phyloP scores from a whole-genome alignment of 1,140 invertebrate species.

The Theocolax elegans region DNA sequence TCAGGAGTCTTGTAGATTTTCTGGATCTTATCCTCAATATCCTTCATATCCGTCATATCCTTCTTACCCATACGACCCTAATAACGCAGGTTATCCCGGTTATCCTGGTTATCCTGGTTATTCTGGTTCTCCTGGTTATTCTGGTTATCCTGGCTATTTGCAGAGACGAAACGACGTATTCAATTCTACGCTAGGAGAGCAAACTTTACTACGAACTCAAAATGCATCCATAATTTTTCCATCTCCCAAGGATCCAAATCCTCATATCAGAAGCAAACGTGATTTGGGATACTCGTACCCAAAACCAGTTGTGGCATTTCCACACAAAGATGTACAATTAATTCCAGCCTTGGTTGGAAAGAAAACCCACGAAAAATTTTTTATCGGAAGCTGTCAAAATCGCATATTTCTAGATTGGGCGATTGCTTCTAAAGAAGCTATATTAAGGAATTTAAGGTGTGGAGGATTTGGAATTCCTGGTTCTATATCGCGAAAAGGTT shows the following conservation, averaged over 20 bases:
- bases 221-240: neutral
- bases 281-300: conserved; percentile 52
- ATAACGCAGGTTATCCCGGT: neutral
- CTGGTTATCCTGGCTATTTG: neutral
- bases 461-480: neutral
- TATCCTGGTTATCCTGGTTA: neutral
- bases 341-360: neutral
- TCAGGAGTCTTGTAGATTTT: conserved; percentile 66
- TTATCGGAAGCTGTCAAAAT: conserved; percentile 45
- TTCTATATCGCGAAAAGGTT: neutral
- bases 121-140: neutral
- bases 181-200: neutral
- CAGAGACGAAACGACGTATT: neutral
- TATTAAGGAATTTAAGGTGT: conserved; percentile 50
- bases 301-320: conserved; percentile 41
- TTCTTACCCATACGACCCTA: neutral
- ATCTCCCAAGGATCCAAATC: neutral
- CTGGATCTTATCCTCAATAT: neutral
- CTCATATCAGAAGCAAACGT: conserved; percentile 43
- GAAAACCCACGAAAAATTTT: neutral
- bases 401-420: conserved; percentile 55
- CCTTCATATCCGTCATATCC: neutral
- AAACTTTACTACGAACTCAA: neutral
- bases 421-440: conserved; percentile 52
- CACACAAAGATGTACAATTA: neutral